Base-by-base conservation (phyloP, 2,888 invertebrate genomes). In the Lochmaea crataegi region DNA sequence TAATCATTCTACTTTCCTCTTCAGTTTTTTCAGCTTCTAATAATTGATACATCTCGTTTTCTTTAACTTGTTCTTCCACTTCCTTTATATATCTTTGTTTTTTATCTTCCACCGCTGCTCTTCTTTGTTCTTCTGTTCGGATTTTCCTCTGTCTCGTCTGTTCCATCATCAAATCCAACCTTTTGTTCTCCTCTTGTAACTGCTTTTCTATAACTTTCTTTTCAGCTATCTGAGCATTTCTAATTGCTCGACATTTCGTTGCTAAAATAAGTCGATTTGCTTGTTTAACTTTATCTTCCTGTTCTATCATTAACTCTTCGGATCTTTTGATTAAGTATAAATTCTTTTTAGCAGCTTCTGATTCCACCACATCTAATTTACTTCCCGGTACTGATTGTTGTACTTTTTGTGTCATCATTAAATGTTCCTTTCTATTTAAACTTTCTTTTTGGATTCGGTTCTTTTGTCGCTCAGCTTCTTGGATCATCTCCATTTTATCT, bases 181-280 rank as follows among this genome's bases (percentile, higher is more conserved):
- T 86, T 74, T 85, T 84, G 73, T 90, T 87, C 79, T 91, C 91
- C 45, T 90, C 90, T 41, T 88, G 87, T 0, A 90, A 76, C 76
- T 91, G 90, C 80, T 88, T 89, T 82, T 89, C 87, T 61, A 91
- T 89, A 42, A 91, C 84, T 67, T 85, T 84, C 79, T 87, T 88
- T 85, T 94, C 94, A 0, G 89, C 90, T 73, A 95, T 90, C 87
- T 96, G 96, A 0, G 94, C 95, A 84, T 95, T 94, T 18, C 96
- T 88, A 63, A 96, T 94, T 0, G 95, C 94, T 82, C 94, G 92
- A 79, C 95, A 96, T 85, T 96, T 96, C 22, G 94, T 94, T 16
- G 94, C 94, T 12, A 96, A 86, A 80, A 96, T 94, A 76, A 96
- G 89, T 72, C 92, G 90, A 85, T 95, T 96, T 76, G 94, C 93